Conservation (phyloP, 2,888 invertebrate genomes). For the Macaria notata region DNA sequence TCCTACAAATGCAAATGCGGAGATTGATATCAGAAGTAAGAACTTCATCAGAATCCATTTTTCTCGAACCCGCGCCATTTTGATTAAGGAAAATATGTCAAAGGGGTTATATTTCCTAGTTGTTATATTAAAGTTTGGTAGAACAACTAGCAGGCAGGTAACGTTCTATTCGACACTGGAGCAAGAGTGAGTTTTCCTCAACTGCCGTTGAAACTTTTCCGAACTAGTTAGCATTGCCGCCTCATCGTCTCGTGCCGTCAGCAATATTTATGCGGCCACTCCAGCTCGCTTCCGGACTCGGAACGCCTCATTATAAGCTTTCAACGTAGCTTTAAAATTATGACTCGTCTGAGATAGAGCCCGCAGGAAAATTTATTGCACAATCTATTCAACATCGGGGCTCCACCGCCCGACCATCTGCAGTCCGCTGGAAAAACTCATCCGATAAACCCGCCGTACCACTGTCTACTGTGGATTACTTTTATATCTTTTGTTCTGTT, state of each 20-base stretch:
- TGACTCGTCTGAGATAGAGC: conserved; percentile 50
- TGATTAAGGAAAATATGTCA: not conserved
- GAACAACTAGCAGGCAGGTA: conserved; percentile 3
- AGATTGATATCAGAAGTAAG: conserved; percentile 39
- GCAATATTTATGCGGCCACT: conserved; percentile 60
- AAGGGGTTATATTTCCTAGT: not conserved
- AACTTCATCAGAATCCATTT: conserved; percentile 19
- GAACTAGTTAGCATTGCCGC: conserved; percentile 49
- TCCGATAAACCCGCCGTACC: conserved; percentile 32
- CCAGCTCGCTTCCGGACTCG: conserved; percentile 46
- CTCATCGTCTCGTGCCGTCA: conserved; percentile 49
- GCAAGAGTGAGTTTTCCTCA: conserved; percentile 26
- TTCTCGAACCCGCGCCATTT: not conserved
- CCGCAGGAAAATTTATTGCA: conserved; percentile 51
- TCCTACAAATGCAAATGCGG: conserved; percentile 62
- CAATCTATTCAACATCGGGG: conserved; percentile 42
- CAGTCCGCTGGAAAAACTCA: conserved; percentile 32
- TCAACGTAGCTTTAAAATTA: conserved; percentile 60
- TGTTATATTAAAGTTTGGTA: not conserved
- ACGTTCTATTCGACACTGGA: conserved; percentile 10
- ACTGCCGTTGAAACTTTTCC: conserved; percentile 38
- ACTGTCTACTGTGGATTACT: conserved; percentile 39
- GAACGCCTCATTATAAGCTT: conserved; percentile 62
- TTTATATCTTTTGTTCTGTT: conserved; percentile 50
- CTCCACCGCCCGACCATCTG: conserved; percentile 35